Conservation (phyloP, 1,140 invertebrate species). For the Drosophila repleta region DNA sequence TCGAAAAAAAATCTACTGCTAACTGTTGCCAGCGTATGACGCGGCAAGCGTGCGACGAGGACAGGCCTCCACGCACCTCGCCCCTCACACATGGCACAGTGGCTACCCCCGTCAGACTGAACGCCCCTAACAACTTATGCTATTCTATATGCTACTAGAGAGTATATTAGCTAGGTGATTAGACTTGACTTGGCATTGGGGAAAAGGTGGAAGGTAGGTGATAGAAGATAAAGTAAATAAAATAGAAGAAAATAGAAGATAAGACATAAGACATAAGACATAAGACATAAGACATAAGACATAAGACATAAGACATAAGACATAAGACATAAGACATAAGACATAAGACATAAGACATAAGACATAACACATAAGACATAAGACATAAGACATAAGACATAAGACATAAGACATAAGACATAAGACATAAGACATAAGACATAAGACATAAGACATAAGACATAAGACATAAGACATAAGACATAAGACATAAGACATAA, state of each 20-base stretch:
- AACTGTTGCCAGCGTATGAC: conserved; percentile 54
- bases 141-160: not conserved
- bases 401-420: too few species aligned
- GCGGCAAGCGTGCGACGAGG: conserved; percentile 40
- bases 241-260: not conserved
- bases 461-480: too few species aligned
- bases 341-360: too few species aligned
- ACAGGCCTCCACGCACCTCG: conserved; percentile 15
- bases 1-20: conserved; percentile 40
- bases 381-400: too few species aligned
- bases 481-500: too few species aligned
- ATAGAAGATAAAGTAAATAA: not conserved
- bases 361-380: too few species aligned
- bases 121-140: conserved; percentile 5
- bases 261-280: not conserved
- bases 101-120: conserved; percentile 14
- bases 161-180: not conserved
- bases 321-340: too few species aligned
- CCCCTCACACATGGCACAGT: conserved; percentile 4
- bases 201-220: not conserved
- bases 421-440: too few species aligned
- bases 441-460: too few species aligned
- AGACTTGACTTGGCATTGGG: not conserved
- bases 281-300: not conserved
- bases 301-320: too few species aligned